These are phyloP conservation scores for Lepeophtheirus nordmannii DNA, from an alignment of 2,888 invertebrate genomes.

Conservation along the genomic window DNA sequence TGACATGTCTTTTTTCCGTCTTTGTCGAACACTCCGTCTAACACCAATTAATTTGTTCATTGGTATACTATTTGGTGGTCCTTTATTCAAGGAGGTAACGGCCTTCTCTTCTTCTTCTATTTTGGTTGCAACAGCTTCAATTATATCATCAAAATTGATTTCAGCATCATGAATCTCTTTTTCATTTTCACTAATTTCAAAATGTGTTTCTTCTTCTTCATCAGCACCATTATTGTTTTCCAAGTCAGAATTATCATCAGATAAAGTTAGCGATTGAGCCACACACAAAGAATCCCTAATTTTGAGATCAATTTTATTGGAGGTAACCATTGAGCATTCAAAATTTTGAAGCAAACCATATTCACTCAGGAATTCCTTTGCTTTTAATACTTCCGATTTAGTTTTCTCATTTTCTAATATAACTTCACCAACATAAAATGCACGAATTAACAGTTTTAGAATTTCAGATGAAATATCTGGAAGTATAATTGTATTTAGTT, in stretches of 20 bases:
- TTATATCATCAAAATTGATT: not conserved
- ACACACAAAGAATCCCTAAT: too few relatives aligned
- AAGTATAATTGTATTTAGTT: not conserved
- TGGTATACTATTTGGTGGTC: too few relatives aligned
- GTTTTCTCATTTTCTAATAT: not conserved
- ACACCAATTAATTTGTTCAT: too few relatives aligned
- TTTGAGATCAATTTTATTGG: too few relatives aligned
- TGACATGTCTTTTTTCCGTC: not conserved
- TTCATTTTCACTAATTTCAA: too few relatives aligned
- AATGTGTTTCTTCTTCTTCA: too few relatives aligned
- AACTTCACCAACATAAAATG: slow-evolving; percentile 9
- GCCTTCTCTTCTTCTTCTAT: not conserved
- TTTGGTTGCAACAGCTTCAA: not conserved
- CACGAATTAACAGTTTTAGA: slow-evolving; percentile 3
- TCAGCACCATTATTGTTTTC: too few relatives aligned
- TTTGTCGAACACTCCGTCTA: not conserved
- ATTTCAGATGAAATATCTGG: slow-evolving; percentile 13
- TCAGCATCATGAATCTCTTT: not conserved
- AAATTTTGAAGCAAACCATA: not conserved
- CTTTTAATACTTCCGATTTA: not conserved
- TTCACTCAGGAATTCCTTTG: not conserved
- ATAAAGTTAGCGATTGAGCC: too few relatives aligned
- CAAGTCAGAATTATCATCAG: too few relatives aligned
- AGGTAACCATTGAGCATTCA: too few relatives aligned
- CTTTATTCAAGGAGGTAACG: not conserved